Evolutionary conservation across 2,888 invertebrate species (phyloP).

Genomic region (Trachelus stipa): DNA sequence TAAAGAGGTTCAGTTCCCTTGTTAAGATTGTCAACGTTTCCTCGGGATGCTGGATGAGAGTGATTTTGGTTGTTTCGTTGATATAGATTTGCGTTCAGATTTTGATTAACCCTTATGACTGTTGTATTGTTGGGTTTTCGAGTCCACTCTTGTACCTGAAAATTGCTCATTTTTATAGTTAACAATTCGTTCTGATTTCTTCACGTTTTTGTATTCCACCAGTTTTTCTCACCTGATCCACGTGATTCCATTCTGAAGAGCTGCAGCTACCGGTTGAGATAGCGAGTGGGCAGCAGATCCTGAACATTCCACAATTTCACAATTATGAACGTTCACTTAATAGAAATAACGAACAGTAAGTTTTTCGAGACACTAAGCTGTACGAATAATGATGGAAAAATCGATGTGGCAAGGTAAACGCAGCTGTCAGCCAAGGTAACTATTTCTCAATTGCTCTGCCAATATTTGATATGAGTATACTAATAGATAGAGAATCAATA

Average conservation of each 20-base stretch:
- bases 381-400: too few relatives aligned
- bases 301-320: conserved; percentile 24
- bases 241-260: conserved; percentile 59
- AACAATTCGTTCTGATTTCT: not conserved
- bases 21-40: not conserved
- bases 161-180: not conserved
- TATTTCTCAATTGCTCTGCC: too few relatives aligned
- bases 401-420: too few relatives aligned
- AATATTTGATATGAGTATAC: too few relatives aligned
- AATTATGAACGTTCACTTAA: too few relatives aligned
- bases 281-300: conserved; percentile 59
- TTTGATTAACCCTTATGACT: conserved; percentile 62
- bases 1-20: conserved; percentile 56
- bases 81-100: conserved; percentile 43
- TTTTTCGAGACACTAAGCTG: too few relatives aligned
- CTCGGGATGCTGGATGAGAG: not conserved
- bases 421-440: too few relatives aligned
- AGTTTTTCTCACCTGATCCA: conserved; percentile 55
- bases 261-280: conserved; percentile 56
- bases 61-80: conserved; percentile 1
- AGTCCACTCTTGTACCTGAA: conserved; percentile 58
- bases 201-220: conserved; percentile 5
- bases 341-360: too few relatives aligned
- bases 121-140: conserved; percentile 63
- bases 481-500: too few relatives aligned